Percentiles rank a stretch among this genome's conserved stretches.
Conservation (phyloP, 2,797 vertebrate genomes). For the Lagocephalus sceleratus region DNA sequence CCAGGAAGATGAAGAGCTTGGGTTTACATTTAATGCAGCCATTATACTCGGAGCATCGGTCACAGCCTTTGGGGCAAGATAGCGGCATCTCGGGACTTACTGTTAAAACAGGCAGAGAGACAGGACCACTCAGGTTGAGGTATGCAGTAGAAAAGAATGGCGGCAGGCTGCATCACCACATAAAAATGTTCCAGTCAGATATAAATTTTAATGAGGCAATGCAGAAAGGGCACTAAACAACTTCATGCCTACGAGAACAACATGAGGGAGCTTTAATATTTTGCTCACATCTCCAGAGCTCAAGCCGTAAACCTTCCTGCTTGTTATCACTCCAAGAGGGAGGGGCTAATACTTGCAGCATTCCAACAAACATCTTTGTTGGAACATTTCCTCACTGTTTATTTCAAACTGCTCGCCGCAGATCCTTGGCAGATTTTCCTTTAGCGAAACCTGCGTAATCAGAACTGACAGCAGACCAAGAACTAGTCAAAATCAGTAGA, state of each 20-base stretch:
- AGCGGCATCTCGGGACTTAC: constrained; percentile 88
- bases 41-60: constrained; percentile 94
- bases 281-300: constrained; percentile 23
- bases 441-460: constrained; percentile 43
- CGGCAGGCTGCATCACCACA: neutral
- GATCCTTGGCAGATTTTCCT: constrained; percentile 64
- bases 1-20: constrained; percentile 96
- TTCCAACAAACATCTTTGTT: constrained; percentile 60
- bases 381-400: constrained; percentile 60
- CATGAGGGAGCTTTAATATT: constrained; percentile 32
- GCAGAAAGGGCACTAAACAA: constrained; percentile 22
- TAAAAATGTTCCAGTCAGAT: constrained; percentile 25
- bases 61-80: constrained; percentile 92
- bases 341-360: constrained; percentile 46
- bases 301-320: constrained; percentile 40
- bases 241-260: constrained; percentile 24
- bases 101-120: constrained; percentile 55
- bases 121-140: constrained; percentile 13
- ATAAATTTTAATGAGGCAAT: constrained; percentile 29
- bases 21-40: constrained; percentile 96
- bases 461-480: constrained; percentile 37
- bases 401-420: constrained; percentile 51
- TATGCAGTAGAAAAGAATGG: constrained; percentile 17
- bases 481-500: constrained; percentile 38
- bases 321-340: constrained; percentile 44